These are phyloP conservation scores for Axea sp. DNA, from an alignment of 2,888 invertebrate species.

Conservation along the genomic window DNA sequence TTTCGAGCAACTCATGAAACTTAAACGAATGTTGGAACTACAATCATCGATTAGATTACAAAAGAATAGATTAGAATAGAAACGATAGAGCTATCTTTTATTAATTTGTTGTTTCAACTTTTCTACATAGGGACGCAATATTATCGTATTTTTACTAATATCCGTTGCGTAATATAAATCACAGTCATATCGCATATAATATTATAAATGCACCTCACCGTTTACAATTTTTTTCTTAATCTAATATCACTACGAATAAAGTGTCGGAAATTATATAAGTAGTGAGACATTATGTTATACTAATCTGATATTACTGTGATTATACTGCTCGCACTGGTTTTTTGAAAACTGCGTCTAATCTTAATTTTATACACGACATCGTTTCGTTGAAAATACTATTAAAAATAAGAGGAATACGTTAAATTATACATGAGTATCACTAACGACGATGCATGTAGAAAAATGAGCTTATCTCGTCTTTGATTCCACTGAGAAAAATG, in stretches of 20 bases:
- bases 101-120: no score
- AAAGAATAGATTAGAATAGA: no score
- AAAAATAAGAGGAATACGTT: slow-evolving; percentile 45
- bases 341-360: slow-evolving; percentile 44
- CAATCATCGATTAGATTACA: no score
- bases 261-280: slow-evolving; percentile 49
- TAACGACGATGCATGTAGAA: slow-evolving; percentile 79
- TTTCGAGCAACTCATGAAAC: slow-evolving; percentile 24
- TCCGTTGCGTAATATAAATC: slow-evolving; percentile 44
- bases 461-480: slow-evolving; percentile 78
- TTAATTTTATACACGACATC: slow-evolving; percentile 53
- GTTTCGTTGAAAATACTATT: slow-evolving; percentile 53
- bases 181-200: slow-evolving; percentile 49
- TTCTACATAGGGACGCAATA: slow-evolving; percentile 52
- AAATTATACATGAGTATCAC: slow-evolving; percentile 53
- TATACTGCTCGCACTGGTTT: slow-evolving; percentile 28
- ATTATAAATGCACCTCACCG: slow-evolving; percentile 47
- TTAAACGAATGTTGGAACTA: not conserved
- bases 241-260: slow-evolving; percentile 56
- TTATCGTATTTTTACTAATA: slow-evolving; percentile 39
- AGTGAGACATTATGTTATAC: slow-evolving; percentile 38
- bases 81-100: slow-evolving; percentile 38
- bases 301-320: slow-evolving; percentile 54
- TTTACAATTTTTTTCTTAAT: slow-evolving; percentile 44
- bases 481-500: slow-evolving; percentile 67